Conservation (phyloP, 2,797 vertebrate genomes). For the Gymnodraco acuticeps region DNA sequence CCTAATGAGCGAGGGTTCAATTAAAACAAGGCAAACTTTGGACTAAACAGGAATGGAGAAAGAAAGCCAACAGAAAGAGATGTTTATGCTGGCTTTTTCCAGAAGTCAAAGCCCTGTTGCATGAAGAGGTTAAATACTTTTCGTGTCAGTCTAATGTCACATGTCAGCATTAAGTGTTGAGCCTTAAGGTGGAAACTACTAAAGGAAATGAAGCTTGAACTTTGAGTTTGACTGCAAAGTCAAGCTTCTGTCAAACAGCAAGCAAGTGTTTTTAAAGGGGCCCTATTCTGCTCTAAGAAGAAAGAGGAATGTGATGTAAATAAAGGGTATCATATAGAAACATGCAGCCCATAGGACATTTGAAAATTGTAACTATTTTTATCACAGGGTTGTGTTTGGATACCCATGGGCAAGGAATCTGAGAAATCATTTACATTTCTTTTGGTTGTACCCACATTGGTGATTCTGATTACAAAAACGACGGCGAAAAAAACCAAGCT, state of each 20-base stretch:
- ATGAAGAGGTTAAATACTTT: conserved; percentile 27
- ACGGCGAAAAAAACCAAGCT: no score
- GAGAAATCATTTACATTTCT: no score
- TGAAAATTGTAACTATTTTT: not conserved
- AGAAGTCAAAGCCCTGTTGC: conserved; percentile 18
- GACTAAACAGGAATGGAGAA: not conserved
- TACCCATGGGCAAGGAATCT: no score
- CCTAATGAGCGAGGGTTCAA: not conserved
- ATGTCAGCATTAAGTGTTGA: conserved; percentile 30
- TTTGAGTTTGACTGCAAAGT: conserved; percentile 20
- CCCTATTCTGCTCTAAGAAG: no score
- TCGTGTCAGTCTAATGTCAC: conserved; percentile 35
- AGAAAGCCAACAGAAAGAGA: not conserved
- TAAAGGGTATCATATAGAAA: not conserved
- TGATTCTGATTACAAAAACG: no score
- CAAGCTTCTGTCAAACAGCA: conserved; percentile 32
- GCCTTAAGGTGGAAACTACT: conserved; percentile 28
- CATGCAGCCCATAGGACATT: not conserved
- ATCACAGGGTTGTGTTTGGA: not conserved
- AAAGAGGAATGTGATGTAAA: not conserved
- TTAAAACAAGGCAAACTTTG: not conserved
- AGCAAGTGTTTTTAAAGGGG: conserved; percentile 7
- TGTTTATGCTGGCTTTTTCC: not conserved
- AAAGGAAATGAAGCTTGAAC: conserved; percentile 30
- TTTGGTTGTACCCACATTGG: no score